Percentiles rank a stretch among this genome's conserved stretches.
phyloP scores from a whole-genome alignment of 2,888 invertebrate genomes.

The Ennomos quercinarius region DNA sequence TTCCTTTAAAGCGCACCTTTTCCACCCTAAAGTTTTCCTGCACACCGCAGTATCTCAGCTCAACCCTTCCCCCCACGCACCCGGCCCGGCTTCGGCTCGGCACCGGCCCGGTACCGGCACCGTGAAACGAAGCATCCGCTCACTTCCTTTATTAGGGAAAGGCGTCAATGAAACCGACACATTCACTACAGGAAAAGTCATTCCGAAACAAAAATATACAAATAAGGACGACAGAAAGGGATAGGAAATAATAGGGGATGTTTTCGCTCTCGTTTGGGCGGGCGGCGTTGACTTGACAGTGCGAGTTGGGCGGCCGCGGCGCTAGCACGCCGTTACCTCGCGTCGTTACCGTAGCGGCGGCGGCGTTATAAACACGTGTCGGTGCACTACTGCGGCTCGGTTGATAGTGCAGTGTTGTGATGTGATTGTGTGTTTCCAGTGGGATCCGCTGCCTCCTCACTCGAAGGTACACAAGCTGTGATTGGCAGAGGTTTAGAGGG shows the following conservation, averaged over 20 bases:
- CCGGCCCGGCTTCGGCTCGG: constrained; percentile 1
- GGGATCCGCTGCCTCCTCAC: neutral
- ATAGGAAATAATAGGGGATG: constrained; percentile 55
- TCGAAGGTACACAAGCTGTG: too few relatives aligned
- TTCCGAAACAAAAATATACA: constrained; percentile 49
- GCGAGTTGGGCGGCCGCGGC: constrained; percentile 53
- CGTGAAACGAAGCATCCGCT: constrained; percentile 52
- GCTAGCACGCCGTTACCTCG: constrained; percentile 23
- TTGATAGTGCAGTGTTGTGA: constrained; percentile 30
- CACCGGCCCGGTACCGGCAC: constrained; percentile 9
- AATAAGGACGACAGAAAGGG: constrained; percentile 42
- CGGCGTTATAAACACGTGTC: constrained; percentile 9
- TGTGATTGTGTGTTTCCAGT: constrained; percentile 20
- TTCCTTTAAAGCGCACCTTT: constrained; percentile 3
- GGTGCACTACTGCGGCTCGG: constrained; percentile 3
- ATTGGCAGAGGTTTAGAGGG: constrained; percentile 10
- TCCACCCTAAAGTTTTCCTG: constrained; percentile 4
- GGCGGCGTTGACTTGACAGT: constrained; percentile 57
- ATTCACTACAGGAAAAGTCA: constrained; percentile 68
- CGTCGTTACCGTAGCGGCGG: constrained; percentile 5
- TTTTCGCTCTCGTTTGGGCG: constrained; percentile 79
- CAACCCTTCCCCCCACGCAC: constrained; percentile 25
- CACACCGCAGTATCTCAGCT: constrained; percentile 33
- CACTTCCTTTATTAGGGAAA: constrained; percentile 49
- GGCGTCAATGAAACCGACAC: constrained; percentile 77